A percentile compares a stretch with the other conserved stretches of the same genome.
Conservation (phyloP, 2,888 invertebrate genomes). For the Dryobota labecula region DNA sequence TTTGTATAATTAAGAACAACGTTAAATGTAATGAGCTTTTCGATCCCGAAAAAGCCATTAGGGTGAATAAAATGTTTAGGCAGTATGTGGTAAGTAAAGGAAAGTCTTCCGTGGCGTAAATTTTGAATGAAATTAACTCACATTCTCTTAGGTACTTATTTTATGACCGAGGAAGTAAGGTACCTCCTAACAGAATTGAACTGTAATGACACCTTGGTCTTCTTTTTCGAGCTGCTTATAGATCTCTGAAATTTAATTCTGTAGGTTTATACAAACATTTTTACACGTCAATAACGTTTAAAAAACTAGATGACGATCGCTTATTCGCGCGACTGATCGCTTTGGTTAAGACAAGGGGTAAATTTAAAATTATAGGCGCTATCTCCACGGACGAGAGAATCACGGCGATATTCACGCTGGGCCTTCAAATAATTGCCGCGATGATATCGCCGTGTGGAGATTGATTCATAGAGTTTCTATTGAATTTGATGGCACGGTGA, state of each 20-base stretch:
- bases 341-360: neutral
- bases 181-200: neutral
- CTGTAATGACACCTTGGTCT: too few relatives aligned
- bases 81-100: neutral
- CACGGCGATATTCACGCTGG: too few relatives aligned
- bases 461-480: too few relatives aligned
- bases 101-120: neutral
- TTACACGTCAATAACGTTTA: neutral
- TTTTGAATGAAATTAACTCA: neutral
- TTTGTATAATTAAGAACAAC: slow-evolving; percentile 39
- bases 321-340: neutral
- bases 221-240: neutral
- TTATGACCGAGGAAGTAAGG: neutral
- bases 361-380: neutral
- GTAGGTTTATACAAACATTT: neutral
- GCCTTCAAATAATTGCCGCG: too few relatives aligned
- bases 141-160: neutral
- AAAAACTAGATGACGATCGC: neutral
- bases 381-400: too few relatives aligned
- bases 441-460: too few relatives aligned
- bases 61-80: too few relatives aligned
- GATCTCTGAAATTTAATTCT: neutral
- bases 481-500: too few relatives aligned
- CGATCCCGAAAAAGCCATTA: too few relatives aligned
- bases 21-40: slow-evolving; percentile 18